These are phyloP conservation scores for Hycleus cichorii DNA, from an alignment of 1,140 invertebrate genomes.

Conservation along the genomic window DNA sequence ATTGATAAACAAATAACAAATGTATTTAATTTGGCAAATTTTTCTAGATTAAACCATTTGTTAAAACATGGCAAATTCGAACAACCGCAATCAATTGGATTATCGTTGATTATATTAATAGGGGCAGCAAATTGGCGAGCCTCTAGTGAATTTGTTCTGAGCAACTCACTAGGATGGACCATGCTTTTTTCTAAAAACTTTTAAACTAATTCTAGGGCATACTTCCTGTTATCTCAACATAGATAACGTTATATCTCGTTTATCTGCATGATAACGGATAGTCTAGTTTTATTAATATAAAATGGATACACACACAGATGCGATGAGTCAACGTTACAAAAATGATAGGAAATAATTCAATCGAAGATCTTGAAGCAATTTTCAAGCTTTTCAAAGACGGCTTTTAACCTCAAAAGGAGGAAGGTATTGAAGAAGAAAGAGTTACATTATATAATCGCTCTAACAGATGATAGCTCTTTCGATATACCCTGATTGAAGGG, in stretches of 20 bases:
- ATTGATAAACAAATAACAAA: conserved; percentile 47
- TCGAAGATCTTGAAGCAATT: not conserved
- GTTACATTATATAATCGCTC: conserved; percentile 15
- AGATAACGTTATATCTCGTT: not conserved
- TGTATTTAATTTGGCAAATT: conserved; percentile 48
- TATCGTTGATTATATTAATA: conserved; percentile 40
- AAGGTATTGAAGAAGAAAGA: conserved; percentile 8
- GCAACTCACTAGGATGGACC: conserved; percentile 34
- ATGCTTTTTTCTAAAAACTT: conserved; percentile 18
- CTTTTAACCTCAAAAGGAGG: conserved; percentile 10
- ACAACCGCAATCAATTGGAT: conserved; percentile 56
- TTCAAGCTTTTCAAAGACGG: conserved; percentile 3
- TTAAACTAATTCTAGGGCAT: no score
- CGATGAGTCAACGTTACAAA: not conserved
- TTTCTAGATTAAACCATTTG: conserved; percentile 45
- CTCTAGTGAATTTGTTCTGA: conserved; percentile 36
- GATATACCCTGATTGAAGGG: conserved; percentile 16
- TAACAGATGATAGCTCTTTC: conserved; percentile 9
- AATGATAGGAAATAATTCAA: not conserved
- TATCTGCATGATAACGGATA: not conserved
- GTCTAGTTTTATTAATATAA: not conserved
- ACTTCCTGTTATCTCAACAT: no score
- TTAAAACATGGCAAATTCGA: conserved; percentile 45
- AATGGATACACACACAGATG: not conserved
- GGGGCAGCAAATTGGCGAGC: conserved; percentile 42